Percentiles rank a stretch among this genome's conserved stretches.
These are phyloP conservation scores for Amazona guildingii DNA, from an alignment of 2,113 vertebrate species.

Conservation along the genomic window DNA sequence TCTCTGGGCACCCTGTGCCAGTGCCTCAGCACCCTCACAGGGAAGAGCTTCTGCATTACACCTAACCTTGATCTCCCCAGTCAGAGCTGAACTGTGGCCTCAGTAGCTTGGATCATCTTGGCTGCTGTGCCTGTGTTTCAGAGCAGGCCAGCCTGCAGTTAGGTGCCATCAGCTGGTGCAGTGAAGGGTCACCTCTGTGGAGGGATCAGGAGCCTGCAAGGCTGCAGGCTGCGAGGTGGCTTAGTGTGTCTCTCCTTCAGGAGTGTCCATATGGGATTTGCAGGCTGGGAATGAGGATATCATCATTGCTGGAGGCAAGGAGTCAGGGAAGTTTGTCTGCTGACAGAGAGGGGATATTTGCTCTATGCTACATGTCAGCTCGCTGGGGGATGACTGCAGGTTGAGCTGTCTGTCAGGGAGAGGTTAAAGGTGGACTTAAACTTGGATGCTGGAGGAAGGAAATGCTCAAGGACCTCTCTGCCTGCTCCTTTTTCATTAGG, in stretches of 20 bases:
- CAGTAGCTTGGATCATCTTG: background rate
- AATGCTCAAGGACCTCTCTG: conserved; percentile 16
- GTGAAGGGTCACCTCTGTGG: background rate
- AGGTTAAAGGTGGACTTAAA: conserved; percentile 2
- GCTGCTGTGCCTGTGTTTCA: fast-evolving
- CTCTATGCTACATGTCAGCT: background rate
- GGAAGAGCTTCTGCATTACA: background rate
- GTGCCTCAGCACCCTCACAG: background rate
- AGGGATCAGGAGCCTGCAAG: background rate
- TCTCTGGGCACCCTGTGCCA: background rate
- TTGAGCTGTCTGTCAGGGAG: background rate
- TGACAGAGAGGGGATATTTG: background rate
- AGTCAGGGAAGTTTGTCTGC: background rate
- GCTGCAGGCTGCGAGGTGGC: background rate
- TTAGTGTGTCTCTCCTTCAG: background rate
- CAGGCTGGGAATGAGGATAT: background rate
- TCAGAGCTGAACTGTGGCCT: background rate
- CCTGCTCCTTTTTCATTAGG: background rate
- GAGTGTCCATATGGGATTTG: background rate
- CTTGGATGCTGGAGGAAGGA: background rate
- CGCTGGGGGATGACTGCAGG: background rate
- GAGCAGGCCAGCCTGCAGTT: fast-evolving
- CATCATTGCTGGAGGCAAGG: background rate
- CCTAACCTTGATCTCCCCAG: background rate
- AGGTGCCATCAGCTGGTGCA: fast-evolving